Conservation (phyloP, 2,113 vertebrate genomes). For the Copsychus sechellarum region DNA sequence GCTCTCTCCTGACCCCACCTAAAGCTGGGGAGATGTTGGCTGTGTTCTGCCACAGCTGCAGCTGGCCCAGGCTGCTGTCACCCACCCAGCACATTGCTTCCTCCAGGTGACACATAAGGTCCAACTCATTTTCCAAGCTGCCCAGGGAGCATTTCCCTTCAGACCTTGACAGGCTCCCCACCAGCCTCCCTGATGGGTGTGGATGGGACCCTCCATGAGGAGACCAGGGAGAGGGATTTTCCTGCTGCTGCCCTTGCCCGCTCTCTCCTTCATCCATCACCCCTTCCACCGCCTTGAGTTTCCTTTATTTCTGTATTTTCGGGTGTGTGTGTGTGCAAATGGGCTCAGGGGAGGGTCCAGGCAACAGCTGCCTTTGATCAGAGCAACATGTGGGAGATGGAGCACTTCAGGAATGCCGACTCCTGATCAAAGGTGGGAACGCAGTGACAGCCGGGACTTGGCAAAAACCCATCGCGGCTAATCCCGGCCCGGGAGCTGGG, state of each 20-base stretch:
- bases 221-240: neutral
- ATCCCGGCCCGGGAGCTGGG: neutral
- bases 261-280: neutral
- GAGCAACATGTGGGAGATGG: slow-evolving; percentile 73
- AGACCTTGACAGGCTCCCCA: neutral
- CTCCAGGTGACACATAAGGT: neutral
- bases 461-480: slow-evolving; percentile 51
- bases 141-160: neutral
- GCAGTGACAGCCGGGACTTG: slow-evolving; percentile 69
- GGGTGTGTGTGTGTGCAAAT: neutral
- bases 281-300: neutral
- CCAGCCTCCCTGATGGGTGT: neutral
- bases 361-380: slow-evolving; percentile 83
- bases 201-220: neutral
- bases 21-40: neutral
- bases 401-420: slow-evolving; percentile 72
- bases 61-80: neutral
- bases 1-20: neutral
- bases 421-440: slow-evolving; percentile 80
- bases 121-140: neutral
- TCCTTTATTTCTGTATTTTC: slow-evolving; percentile 3
- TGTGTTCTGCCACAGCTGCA: neutral
- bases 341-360: slow-evolving; percentile 61
- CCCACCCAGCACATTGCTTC: neutral
- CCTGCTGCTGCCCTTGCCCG: neutral